Evolutionary conservation across 2,797 vertebrate genomes (phyloP), one percentile per base, ranked within the genome.

Genomic region (Chelmon rostratus): DNA sequence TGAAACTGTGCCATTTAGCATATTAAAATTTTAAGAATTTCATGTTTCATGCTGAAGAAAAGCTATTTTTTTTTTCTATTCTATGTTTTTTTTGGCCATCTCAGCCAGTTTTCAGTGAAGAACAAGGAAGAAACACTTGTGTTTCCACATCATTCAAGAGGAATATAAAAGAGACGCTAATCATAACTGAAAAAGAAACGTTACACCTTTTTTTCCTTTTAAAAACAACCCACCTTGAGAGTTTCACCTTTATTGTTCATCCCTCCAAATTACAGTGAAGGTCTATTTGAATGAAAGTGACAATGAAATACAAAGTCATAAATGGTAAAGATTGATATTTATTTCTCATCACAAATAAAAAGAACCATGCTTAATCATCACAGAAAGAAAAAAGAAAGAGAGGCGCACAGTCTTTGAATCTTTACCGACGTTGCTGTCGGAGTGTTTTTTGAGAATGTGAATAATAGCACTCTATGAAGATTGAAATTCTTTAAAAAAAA

Each of bases 311-410:
- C 93, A 89, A 84, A 79, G 86, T 86, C 74, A 77, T 88, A 92
- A 95, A 94, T 94, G 93, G 89, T 95, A 96, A 96, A 96, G 94
- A 93, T 87, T 83, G 83, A 95, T 94, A 92, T 96, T 96, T 96
- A 95, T 96, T 96, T 94, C 81, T 94, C 91, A 93, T 93, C 94
- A 96, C 95, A 95, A 95, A 95, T 94, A 90, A 96, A 96, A 96
- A 91, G 89, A 96, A 94, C 89, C 96, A 96, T 96, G 96, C 96
- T 95, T 90, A 95, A 93, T 96, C 94, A 94, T 95, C 94, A 96
- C 95, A 96, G 88, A 91, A 94, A 92, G 79, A 80, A 91, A 65
- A 86, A 81, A 77, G 9, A 79, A 69, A 83, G 67, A 88, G 88
- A 91, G 92, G 88, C 87, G 83, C 77, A 90, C 92, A 88, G 91